Conservation (phyloP, 2,113 vertebrate genomes). For the Oreochromis aureus region DNA sequence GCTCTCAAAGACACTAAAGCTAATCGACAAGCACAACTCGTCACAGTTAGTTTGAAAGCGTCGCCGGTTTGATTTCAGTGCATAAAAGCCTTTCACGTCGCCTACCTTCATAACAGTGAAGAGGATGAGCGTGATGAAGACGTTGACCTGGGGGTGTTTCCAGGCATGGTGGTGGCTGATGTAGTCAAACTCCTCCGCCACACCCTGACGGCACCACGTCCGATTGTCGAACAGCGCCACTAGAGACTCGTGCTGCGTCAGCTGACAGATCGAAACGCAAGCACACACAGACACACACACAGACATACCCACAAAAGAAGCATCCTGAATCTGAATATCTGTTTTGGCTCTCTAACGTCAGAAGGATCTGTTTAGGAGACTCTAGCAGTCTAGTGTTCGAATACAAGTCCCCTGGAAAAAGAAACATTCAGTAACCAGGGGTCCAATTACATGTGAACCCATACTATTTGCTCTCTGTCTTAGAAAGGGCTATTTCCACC, state of each 20-base stretch:
- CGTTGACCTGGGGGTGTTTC: constrained; percentile 87
- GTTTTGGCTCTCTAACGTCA: neutral
- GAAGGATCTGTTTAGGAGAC: neutral
- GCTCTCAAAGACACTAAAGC: neutral
- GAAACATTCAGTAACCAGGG: neutral
- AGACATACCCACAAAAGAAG: neutral
- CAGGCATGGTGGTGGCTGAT: constrained; percentile 85
- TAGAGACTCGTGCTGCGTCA: constrained; percentile 95
- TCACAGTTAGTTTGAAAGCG: neutral
- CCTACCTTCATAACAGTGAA: constrained; percentile 98
- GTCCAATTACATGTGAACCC: neutral
- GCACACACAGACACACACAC: neutral
- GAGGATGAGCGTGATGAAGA: constrained; percentile 91
- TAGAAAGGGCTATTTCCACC: neutral
- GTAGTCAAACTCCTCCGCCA: constrained; percentile 84
- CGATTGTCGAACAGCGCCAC: constrained; percentile 95
- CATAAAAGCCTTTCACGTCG: neutral
- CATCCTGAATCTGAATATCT: neutral
- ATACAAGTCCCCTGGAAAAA: neutral
- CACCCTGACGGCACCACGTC: constrained; percentile 89
- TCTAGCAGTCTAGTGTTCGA: neutral
- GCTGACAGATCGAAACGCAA: constrained; percentile 58
- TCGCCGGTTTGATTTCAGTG: neutral
- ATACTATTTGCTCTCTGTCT: neutral
- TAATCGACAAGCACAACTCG: neutral